Evolutionary conservation across 2,888 invertebrate species (phyloP), one percentile per base, ranked within the genome.

Genomic region (Caenorhabditis sp.): DNA sequence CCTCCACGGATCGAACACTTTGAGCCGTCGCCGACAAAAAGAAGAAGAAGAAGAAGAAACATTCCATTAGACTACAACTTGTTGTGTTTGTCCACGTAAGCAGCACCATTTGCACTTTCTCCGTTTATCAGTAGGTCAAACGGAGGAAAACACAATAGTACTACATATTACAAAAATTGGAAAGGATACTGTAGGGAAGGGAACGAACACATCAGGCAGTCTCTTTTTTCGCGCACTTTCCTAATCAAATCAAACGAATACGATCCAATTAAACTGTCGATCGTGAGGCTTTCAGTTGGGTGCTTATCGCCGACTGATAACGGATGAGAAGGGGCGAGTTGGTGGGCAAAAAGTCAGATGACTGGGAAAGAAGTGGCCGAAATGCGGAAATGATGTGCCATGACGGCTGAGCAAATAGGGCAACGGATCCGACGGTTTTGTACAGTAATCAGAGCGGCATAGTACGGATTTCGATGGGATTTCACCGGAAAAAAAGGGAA

Each of bases 31-130:
- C n/a, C n/a, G n/a, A n/a, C n/a, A 30, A 46, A 26, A 26, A n/a
- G 22, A 41, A 58, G 22, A 24, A 32, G 37, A 17, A 22, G 37
- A 27, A 46, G 37, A 35, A 59, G 53, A 43, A 52, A 68, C 58
- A 70, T 70, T 70, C 70, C 70, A 50, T 68, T 68, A 59, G 68
- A 59, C 68, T 68, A 68, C 68, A 68, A 37, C 37, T 30, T 59
- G 43, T 50, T 52, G 27, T 56, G 30, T 65, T 56, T 65, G 45
- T 56, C 63, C 48, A 66, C 66, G 66, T 46, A 56, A 56, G 50
- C 30, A 20, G 11, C 35, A n/a, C n/a, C 22, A 24, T n/a, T 26
- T 55, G 45, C 37, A n/a, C 46, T 22, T 35, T 27, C 37, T 46
- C 53, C 24, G n/a, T 30, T 66, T 66, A 66, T 66, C 66, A 66